Conservation (phyloP, 1,140 invertebrate species). For the Drosophila busckii region DNA sequence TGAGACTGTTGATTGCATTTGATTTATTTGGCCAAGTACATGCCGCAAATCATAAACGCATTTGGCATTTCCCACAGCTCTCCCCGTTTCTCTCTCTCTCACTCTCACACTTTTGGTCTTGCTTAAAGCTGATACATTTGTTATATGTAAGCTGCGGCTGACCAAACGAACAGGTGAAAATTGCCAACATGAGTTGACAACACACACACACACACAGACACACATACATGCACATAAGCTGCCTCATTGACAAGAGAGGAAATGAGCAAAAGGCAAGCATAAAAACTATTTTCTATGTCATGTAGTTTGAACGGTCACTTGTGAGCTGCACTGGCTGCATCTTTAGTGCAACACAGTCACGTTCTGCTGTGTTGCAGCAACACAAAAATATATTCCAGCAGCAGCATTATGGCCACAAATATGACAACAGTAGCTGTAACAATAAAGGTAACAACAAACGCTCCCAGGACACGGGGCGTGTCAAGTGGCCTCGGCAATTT, state of each 20-base stretch:
- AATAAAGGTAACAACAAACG: conserved; percentile 10
- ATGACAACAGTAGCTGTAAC: conserved; percentile 44
- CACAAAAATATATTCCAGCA: conserved; percentile 10
- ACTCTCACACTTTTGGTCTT: neutral
- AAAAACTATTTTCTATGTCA: conserved; percentile 73
- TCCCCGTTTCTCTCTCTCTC: neutral
- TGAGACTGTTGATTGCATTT: conserved; percentile 64
- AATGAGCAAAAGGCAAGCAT: conserved; percentile 51
- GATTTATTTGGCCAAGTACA: conserved; percentile 68
- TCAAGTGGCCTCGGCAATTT: conserved; percentile 45
- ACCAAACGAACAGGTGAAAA: conserved; percentile 61
- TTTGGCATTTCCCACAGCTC: conserved; percentile 35
- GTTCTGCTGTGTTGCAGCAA: conserved; percentile 35
- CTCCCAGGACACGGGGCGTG: conserved; percentile 43
- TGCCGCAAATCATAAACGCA: conserved; percentile 72
- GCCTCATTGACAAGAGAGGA: conserved; percentile 17
- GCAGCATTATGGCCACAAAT: conserved; percentile 57
- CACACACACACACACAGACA: conserved; percentile 9
- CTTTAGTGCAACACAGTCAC: conserved; percentile 61
- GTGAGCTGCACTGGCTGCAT: conserved; percentile 22
- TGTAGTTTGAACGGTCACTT: conserved; percentile 36
- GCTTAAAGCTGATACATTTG: conserved; percentile 45
- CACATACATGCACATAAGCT: too few species aligned
- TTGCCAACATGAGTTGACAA: conserved; percentile 75
- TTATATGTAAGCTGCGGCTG: conserved; percentile 58